Conservation (phyloP, 2,888 invertebrate species). For the Protonemura montana region DNA sequence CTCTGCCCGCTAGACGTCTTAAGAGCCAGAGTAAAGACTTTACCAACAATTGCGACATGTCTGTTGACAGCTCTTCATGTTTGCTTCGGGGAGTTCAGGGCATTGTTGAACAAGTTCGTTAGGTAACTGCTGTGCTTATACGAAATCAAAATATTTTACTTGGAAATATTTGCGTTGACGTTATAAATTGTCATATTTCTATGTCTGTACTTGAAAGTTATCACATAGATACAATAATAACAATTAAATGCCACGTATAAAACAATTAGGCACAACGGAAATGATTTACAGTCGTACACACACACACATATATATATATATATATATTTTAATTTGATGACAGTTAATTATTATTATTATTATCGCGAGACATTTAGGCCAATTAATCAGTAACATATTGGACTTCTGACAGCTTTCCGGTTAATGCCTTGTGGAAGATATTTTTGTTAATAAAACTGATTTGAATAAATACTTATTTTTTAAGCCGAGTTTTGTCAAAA, state of each 20-base stretch:
- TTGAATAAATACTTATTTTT: background rate
- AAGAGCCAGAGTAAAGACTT: background rate
- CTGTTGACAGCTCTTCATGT: too few relatives aligned
- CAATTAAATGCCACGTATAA: conserved; percentile 32
- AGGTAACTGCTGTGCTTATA: background rate
- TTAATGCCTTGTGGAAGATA: conserved; percentile 25
- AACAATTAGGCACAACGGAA: conserved; percentile 42
- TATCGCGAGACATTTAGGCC: conserved; percentile 24
- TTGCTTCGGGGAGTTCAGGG: background rate
- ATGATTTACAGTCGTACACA: conserved; percentile 14
- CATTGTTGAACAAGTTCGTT: background rate
- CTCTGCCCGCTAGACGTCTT: too few relatives aligned
- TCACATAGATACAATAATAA: conserved; percentile 31
- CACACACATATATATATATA: too few relatives aligned
- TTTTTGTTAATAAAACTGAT: background rate
- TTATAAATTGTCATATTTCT: background rate
- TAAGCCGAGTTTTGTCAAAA: background rate
- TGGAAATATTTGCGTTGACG: conserved; percentile 2
- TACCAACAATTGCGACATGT: background rate
- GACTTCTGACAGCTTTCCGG: background rate
- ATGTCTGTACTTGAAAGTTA: background rate
- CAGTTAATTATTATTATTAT: conserved; percentile 2
- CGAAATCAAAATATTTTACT: background rate
- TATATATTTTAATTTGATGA: background rate
- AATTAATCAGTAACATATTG: conserved; percentile 9